Base-by-base conservation (phyloP, 2,113 vertebrate species). In the Connochaetes taurinus region DNA sequence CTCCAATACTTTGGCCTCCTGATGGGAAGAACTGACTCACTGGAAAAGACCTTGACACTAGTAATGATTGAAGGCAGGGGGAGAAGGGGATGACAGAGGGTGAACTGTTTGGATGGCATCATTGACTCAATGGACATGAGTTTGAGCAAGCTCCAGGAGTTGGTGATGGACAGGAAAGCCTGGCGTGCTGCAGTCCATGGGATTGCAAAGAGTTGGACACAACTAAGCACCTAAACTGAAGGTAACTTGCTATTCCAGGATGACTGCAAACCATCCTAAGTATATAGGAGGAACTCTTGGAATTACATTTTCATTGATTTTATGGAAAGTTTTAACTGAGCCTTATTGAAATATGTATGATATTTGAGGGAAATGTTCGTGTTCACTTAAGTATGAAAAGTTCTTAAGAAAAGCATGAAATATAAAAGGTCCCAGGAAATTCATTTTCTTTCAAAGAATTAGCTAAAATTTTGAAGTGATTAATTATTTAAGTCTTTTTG, bases 381-480 rank as follows among this genome's bases (percentile, higher is more conserved):
- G 19, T 53, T 94, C 25, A 80, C 1, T 23, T 47, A 92, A 76
- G 19, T 67, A 43, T 1, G 23, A 58, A 55, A 97, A 58, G 12
- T 2, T 90, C 52, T 80, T 90, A 74, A 43, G 50, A 87, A 90
- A 93, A 27, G 1, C 10, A 71, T 71, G n/a, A 71, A 71, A 76
- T 83, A 87, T 43, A 36, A 96, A 96, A 87, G 13, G 11, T 76
- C 23, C 43, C 31, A 92, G 19, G 33, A 91, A 85, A 81, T 83
- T 71, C 0, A 83, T 64, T 97, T 97, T 2, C 50, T 95, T 91
- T 31, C 25, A 92, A 78, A 95, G 40, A n/a, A 87, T 53, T 84
- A 62, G n/a, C 31, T 93, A 80, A 62, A 81, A 86, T 94, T 94
- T 91, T 97, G 25, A 97, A 89, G 7, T 47, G 33, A 95, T 82